Evolutionary conservation across 1,140 invertebrate species (phyloP), one percentile per base, ranked within the genome.

Genomic region (Pseudobourletiella spinata): DNA sequence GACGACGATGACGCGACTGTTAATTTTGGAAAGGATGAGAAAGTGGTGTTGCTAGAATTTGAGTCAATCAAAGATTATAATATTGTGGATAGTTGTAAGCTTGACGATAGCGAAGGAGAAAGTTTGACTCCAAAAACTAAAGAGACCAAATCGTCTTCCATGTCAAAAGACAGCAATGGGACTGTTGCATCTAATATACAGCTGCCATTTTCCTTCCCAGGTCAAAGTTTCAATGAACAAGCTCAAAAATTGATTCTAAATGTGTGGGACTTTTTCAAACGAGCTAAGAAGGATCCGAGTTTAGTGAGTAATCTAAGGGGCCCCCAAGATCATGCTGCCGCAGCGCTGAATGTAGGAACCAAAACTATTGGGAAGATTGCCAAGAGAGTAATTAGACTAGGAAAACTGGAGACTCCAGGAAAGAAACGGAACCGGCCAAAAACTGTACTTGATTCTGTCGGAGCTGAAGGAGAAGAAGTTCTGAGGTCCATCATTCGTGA

Each of bases 161-260:
- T n/a, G 8, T 39, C n/a, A 39, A 39, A 39, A n/a, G 32, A 39
- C 32, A 11, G 8, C 8, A 39, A n/a, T 39, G 8, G 8, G n/a
- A 39, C 8, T 39, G 32, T 8, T 39, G 32, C n/a, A 8, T n/a
- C 32, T n/a, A n/a, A 8, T 11, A n/a, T 39, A 11, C 32, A n/a
- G 8, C n/a, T 66, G 32, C 64, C 64, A 24, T 69, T 69, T 61
- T 61, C 61, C 3, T 69, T 63, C 29, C 58, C 68, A 3, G 68
- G 68, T 15, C 68, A 69, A 35, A 62, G 54, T 57, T 69, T 69
- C 32, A 58, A 65, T 43, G 59, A 54, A 39, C 63, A 69, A 35
- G 55, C 61, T 48, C 68, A 69, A 51, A 69, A 69, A 50, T 29
- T 69, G 24, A 69, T 69, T 24, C 52, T 69, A 32, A 69, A 69